Conservation (phyloP, 1,140 invertebrate genomes). For the Armadillidium nasatum region DNA sequence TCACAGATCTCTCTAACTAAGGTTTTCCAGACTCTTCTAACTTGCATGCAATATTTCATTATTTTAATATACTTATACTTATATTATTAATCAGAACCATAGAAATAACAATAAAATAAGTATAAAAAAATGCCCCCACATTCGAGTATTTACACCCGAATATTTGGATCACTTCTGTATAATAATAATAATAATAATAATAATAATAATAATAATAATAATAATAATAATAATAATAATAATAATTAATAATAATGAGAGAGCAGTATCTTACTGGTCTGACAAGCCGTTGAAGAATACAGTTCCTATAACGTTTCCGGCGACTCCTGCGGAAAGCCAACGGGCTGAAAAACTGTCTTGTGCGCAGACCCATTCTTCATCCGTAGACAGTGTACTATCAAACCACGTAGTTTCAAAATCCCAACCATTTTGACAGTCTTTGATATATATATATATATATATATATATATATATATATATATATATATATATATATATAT, state of each 20-base stretch:
- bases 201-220: slow-evolving; percentile 9
- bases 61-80: no score
- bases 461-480: no score
- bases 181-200: no score
- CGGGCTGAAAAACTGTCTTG: slow-evolving; percentile 1
- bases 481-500: no score
- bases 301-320: slow-evolving; percentile 28
- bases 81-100: no score
- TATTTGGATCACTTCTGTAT: no score
- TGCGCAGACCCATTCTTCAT: slow-evolving; percentile 1
- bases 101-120: no score
- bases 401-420: slow-evolving; percentile 12
- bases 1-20: no score
- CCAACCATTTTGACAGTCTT: slow-evolving; percentile 3
- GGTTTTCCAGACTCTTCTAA: no score
- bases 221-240: not conserved
- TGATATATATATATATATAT: no score
- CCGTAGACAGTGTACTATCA: slow-evolving; percentile 12
- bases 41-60: no score
- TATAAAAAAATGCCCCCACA: not conserved
- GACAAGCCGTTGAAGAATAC: slow-evolving; percentile 18
- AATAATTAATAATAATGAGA: no score
- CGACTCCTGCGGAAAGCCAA: slow-evolving; percentile 20
- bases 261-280: slow-evolving; percentile 19
- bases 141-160: not conserved